Evolutionary conservation across 2,113 vertebrate genomes (phyloP).

Genomic region (Dasyurus viverrinus): DNA sequence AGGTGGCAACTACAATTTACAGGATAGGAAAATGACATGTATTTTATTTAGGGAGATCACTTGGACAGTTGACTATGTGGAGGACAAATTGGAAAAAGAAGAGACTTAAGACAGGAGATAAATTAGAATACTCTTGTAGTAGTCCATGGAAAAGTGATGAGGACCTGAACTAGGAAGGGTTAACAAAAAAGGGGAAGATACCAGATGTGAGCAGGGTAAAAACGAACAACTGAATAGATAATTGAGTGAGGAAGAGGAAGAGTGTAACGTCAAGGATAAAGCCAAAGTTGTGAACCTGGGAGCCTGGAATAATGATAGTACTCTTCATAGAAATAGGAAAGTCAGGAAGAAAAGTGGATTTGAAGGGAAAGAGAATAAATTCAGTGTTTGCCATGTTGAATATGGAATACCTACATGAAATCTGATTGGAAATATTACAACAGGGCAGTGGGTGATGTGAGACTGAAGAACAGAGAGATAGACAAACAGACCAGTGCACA

Average conservation of each 20-base stretch:
- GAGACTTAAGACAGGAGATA: background rate
- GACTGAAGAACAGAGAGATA: background rate
- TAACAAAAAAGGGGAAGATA: background rate
- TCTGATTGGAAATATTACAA: background rate
- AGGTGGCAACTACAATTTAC: background rate
- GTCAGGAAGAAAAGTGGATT: background rate
- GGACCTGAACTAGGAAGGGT: background rate
- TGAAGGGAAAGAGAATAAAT: background rate
- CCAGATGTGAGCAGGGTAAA: background rate
- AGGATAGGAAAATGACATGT: background rate
- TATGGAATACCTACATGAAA: background rate
- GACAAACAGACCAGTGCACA: background rate
- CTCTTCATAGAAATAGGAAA: background rate
- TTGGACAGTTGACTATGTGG: background rate
- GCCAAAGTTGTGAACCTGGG: background rate
- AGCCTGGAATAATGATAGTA: background rate
- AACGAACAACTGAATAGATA: background rate
- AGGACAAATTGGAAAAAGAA: background rate
- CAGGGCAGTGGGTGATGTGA: background rate
- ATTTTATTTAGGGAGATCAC: background rate
- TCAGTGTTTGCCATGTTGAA: background rate
- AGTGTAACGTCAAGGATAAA: background rate
- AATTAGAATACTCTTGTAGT: background rate
- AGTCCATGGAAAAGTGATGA: background rate
- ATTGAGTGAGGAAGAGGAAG: background rate